Conservation (phyloP, 2,113 vertebrate species). For the Solea senegalensis region DNA sequence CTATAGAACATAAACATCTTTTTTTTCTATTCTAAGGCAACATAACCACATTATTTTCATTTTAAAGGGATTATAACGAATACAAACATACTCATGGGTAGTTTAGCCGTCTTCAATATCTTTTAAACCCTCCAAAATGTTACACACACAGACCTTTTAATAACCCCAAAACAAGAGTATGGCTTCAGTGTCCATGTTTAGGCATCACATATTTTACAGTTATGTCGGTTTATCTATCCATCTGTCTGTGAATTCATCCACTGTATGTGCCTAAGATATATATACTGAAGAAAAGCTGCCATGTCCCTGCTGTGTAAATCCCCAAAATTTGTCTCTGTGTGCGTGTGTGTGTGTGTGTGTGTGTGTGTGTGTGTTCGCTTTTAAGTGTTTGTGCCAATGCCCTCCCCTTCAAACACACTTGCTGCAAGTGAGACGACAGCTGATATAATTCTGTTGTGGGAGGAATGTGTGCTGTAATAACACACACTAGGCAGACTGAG, state of each 20-base stretch:
- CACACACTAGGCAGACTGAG: slow-evolving; percentile 59
- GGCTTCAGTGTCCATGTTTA: background rate
- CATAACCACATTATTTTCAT: too few species aligned
- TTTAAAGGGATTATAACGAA: too few species aligned
- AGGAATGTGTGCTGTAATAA: slow-evolving; percentile 77
- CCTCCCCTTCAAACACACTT: slow-evolving; percentile 59
- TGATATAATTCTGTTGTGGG: slow-evolving; percentile 74
- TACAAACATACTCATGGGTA: too few species aligned
- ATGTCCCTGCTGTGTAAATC: slow-evolving; percentile 53
- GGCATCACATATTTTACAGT: background rate
- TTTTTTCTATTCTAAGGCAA: too few species aligned
- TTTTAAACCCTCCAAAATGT: too few species aligned
- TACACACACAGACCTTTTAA: too few species aligned
- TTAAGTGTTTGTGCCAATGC: slow-evolving; percentile 20
- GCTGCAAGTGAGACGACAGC: slow-evolving; percentile 68
- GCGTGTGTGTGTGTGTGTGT: slow-evolving; percentile 25
- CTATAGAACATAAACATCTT: too few species aligned
- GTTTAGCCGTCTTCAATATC: too few species aligned
- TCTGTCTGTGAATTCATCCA: background rate
- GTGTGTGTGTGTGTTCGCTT: slow-evolving; percentile 14
- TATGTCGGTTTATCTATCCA: background rate
- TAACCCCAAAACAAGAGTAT: background rate
- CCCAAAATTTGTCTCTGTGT: slow-evolving; percentile 36
- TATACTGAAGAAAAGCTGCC: slow-evolving; percentile 36
- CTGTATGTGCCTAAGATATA: slow-evolving; percentile 6